Percentiles rank a stretch among this genome's conserved stretches.
phyloP scores from a whole-genome alignment of 1,140 invertebrate genomes.

The Teleopsis dalmanni region DNA sequence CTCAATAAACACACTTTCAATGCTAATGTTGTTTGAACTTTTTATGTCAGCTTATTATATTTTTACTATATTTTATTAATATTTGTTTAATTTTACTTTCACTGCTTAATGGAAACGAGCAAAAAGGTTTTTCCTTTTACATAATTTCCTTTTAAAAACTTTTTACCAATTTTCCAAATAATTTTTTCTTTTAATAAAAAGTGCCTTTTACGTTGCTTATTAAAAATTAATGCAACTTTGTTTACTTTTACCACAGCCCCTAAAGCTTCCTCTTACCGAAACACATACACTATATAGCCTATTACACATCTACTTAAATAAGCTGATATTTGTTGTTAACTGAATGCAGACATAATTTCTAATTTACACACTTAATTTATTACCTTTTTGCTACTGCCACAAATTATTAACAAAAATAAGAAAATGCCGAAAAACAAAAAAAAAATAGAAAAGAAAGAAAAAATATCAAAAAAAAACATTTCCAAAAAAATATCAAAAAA shows the following conservation, averaged over 20 bases:
- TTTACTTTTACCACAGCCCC: not conserved
- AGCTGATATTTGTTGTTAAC: not conserved
- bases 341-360: slow-evolving; percentile 43
- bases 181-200: not conserved
- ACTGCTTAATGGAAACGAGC: not conserved
- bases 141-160: not conserved
- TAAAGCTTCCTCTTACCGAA: too few species aligned
- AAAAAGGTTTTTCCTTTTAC: not conserved
- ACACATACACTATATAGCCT: not conserved
- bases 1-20: too few species aligned
- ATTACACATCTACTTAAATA: not conserved
- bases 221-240: slow-evolving; percentile 3
- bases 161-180: not conserved
- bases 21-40: too few species aligned
- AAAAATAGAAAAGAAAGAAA: slow-evolving; percentile 13
- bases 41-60: too few species aligned
- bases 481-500: not conserved
- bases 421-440: not conserved
- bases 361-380: slow-evolving; percentile 42
- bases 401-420: slow-evolving; percentile 2
- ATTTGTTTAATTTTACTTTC: not conserved
- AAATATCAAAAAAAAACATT: slow-evolving; percentile 6
- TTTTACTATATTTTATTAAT: too few species aligned
- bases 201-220: not conserved
- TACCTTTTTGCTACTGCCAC: slow-evolving; percentile 16